Conservation (phyloP, 2,888 invertebrate genomes). For the Mellilla xanthometata region DNA sequence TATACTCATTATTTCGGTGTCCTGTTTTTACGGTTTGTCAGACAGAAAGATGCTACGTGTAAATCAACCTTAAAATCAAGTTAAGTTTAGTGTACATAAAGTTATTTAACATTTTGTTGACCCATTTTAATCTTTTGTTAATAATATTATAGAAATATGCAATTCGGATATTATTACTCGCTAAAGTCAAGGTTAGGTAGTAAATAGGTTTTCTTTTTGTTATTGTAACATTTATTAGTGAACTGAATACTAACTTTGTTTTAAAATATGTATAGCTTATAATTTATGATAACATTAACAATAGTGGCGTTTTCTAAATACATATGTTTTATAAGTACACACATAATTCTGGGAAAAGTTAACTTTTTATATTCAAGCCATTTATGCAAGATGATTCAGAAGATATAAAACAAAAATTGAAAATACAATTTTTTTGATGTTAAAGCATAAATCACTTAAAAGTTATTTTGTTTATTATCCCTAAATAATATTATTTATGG, state of each 20-base stretch:
- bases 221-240: constrained; percentile 60
- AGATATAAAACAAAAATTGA: no score
- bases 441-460: no score
- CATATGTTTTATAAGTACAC: no score
- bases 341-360: no score
- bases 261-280: constrained; percentile 51
- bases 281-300: no score
- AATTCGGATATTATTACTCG: constrained; percentile 61
- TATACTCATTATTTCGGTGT: no score
- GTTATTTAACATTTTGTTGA: constrained; percentile 66
- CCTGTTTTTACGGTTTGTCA: no score
- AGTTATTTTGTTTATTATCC: no score
- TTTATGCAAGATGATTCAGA: no score
- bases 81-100: constrained; percentile 69
- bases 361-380: no score
- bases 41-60: no score
- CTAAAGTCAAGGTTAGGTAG: constrained; percentile 48
- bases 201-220: constrained; percentile 45
- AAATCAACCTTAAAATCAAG: constrained; percentile 14
- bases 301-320: constrained; percentile 42
- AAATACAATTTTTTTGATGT: no score
- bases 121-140: constrained; percentile 63
- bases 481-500: background rate
- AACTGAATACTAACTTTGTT: constrained; percentile 58
- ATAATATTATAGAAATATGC: constrained; percentile 49